Evolutionary conservation across 2,888 invertebrate species (phyloP).

Genomic region (Aethes cnicana): DNA sequence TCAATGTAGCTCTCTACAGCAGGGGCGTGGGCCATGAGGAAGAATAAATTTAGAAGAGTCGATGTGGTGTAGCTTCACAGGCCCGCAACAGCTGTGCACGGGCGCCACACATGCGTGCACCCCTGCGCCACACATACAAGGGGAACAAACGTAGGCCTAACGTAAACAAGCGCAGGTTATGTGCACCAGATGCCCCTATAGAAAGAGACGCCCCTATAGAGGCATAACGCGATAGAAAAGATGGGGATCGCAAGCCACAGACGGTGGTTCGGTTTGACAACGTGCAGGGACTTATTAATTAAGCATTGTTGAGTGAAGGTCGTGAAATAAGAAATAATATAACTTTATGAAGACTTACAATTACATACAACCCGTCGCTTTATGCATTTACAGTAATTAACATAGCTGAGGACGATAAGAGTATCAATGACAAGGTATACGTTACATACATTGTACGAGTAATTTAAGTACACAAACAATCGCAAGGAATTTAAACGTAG

Average conservation of each 20-base stretch:
- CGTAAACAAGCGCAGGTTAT: slow-evolving; percentile 78
- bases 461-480: slow-evolving; percentile 42
- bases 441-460: slow-evolving; percentile 8
- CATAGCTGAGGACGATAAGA: no score
- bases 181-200: slow-evolving; percentile 79
- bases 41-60: slow-evolving; percentile 78
- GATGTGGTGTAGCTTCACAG: slow-evolving; percentile 65
- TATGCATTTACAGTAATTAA: no score
- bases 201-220: slow-evolving; percentile 68
- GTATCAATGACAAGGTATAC: no score
- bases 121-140: slow-evolving; percentile 62
- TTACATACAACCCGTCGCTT: no score
- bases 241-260: slow-evolving; percentile 52
- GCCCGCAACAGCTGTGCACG: slow-evolving; percentile 79
- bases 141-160: slow-evolving; percentile 54
- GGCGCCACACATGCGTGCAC: slow-evolving; percentile 69
- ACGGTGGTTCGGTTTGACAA: slow-evolving; percentile 67
- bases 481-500: slow-evolving; percentile 72
- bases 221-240: slow-evolving; percentile 55
- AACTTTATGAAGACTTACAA: slow-evolving; percentile 14
- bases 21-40: slow-evolving; percentile 75
- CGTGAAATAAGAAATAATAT: slow-evolving; percentile 50
- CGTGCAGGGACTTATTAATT: slow-evolving; percentile 72
- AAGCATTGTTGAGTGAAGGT: slow-evolving; percentile 76
- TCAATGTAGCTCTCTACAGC: slow-evolving; percentile 50